Percentiles rank a stretch among this genome's conserved stretches.
phyloP scores from a whole-genome alignment of 2,113 vertebrate species.

The Grammomys dolichurus region DNA sequence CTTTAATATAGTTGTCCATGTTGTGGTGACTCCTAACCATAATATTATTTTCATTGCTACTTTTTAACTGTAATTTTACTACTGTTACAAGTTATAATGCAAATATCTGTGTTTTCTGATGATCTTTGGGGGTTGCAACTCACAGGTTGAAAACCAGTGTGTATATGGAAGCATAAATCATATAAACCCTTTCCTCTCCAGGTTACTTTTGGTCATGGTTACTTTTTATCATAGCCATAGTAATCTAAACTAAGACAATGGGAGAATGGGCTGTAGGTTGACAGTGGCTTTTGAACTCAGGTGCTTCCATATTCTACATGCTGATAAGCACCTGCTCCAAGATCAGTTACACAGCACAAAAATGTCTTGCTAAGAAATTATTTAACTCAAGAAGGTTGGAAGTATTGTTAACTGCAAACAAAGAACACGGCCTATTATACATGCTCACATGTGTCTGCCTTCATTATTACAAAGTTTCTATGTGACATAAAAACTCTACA shows the following conservation, averaged over 20 bases:
- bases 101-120: background rate
- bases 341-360: slow-evolving; percentile 20
- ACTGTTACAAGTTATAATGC: background rate
- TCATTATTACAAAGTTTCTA: slow-evolving; percentile 79
- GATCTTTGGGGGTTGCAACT: background rate
- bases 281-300: background rate
- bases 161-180: background rate
- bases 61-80: background rate
- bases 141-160: background rate
- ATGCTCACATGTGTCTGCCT: slow-evolving; percentile 77
- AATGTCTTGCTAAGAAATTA: slow-evolving; percentile 64
- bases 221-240: background rate
- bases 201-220: background rate
- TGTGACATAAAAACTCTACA: slow-evolving; percentile 80
- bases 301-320: background rate
- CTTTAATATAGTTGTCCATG: background rate
- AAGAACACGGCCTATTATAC: slow-evolving; percentile 42
- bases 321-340: background rate
- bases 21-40: background rate
- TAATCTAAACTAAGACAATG: background rate
- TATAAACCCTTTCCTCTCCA: background rate
- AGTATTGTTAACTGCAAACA: slow-evolving; percentile 64
- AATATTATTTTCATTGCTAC: background rate
- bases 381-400: slow-evolving; percentile 59
- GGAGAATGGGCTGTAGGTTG: background rate